phyloP scores from a whole-genome alignment of 2,797 vertebrate species.

The Nothura maculosa region DNA sequence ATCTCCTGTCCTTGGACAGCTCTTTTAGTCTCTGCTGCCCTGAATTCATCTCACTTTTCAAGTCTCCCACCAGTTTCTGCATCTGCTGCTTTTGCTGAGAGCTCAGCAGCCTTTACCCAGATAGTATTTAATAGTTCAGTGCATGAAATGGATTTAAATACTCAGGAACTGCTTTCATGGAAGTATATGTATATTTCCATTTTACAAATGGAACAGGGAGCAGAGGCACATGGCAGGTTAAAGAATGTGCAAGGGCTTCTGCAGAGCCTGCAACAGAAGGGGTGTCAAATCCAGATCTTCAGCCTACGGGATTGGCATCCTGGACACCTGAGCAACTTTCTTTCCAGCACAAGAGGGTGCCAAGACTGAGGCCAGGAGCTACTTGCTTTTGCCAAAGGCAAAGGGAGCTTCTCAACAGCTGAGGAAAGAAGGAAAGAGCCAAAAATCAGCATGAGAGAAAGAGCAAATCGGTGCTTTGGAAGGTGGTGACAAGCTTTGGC shows the following conservation, averaged over 20 bases:
- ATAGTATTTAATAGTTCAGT: accelerated
- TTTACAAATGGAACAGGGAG: neutral
- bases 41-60: accelerated
- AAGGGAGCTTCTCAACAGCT: neutral
- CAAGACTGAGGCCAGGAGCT: neutral
- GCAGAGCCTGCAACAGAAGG: neutral
- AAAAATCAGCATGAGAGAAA: conserved; percentile 32
- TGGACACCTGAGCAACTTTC: neutral
- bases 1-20: neutral
- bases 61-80: neutral
- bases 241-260: neutral
- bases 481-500: conserved; percentile 43
- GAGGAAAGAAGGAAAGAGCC: conserved; percentile 17
- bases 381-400: neutral
- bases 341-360: neutral
- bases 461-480: neutral
- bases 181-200: neutral
- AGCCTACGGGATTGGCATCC: neutral
- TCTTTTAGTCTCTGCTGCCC: neutral
- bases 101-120: neutral
- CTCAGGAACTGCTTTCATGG: no score
- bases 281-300: neutral
- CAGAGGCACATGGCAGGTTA: accelerated
- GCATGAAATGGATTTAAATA: neutral
- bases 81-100: neutral